Conservation (phyloP, 2,797 vertebrate species). For the Rhodeus uyekii region DNA sequence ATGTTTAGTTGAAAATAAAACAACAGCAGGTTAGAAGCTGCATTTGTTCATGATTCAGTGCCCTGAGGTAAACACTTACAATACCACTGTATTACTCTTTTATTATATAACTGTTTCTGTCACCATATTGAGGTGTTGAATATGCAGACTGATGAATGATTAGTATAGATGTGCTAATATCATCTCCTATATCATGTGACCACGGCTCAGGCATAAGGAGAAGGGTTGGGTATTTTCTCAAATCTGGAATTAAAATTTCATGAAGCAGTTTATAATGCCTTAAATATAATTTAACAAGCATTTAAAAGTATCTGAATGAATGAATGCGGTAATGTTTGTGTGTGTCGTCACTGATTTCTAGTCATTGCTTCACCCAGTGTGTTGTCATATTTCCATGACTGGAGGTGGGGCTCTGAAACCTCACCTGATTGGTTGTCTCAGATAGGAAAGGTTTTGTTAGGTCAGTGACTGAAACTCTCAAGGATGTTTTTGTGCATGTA, state of each 20-base stretch:
- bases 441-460: conserved; percentile 21
- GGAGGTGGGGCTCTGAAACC: conserved; percentile 25
- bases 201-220: background rate
- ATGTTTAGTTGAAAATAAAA: background rate
- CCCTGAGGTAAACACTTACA: background rate
- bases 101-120: background rate
- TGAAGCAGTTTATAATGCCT: background rate
- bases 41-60: background rate
- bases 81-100: no score
- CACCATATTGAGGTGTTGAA: background rate
- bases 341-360: background rate
- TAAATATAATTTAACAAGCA: background rate
- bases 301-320: background rate
- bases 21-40: background rate
- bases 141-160: background rate
- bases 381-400: conserved; percentile 8
- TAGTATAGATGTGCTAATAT: background rate
- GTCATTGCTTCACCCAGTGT: conserved; percentile 1
- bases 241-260: background rate
- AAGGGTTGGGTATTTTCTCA: background rate
- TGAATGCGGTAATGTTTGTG: background rate
- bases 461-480: background rate
- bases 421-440: conserved; percentile 49
- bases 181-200: background rate
- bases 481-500: background rate